phyloP scores from a whole-genome alignment of 2,113 vertebrate genomes.

The Penelope pileata region DNA sequence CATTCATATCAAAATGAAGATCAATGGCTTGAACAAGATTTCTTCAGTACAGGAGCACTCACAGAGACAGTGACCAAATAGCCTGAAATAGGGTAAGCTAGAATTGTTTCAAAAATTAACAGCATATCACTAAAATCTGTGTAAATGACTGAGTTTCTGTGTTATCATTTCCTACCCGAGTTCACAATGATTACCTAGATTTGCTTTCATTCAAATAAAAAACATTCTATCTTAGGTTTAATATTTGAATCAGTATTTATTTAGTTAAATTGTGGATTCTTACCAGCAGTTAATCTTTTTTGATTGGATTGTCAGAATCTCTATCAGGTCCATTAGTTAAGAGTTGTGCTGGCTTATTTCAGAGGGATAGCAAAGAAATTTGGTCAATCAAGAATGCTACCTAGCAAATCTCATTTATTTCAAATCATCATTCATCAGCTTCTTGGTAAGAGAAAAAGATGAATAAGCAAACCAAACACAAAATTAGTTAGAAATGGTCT shows the following conservation, averaged over 20 bases:
- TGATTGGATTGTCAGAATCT: background rate
- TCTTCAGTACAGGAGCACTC: background rate
- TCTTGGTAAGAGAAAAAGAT: background rate
- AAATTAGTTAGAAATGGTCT: background rate
- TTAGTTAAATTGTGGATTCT: background rate
- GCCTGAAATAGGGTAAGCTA: background rate
- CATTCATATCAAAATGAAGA: background rate
- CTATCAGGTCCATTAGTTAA: background rate
- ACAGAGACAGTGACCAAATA: background rate
- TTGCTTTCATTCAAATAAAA: background rate
- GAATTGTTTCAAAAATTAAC: background rate
- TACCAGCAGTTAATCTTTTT: background rate
- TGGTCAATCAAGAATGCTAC: background rate
- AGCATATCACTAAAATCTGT: background rate
- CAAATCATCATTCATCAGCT: background rate
- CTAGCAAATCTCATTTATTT: background rate
- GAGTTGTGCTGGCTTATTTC: background rate
- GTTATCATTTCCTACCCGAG: background rate
- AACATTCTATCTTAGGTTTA: background rate
- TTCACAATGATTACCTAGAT: background rate
- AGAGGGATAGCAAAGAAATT: background rate
- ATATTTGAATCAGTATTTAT: background rate
- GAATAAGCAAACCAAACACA: background rate
- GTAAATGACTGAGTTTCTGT: background rate
- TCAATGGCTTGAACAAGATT: background rate